Evolutionary conservation across 2,113 vertebrate species (phyloP).

Genomic region (Mormoops blainvillei): DNA sequence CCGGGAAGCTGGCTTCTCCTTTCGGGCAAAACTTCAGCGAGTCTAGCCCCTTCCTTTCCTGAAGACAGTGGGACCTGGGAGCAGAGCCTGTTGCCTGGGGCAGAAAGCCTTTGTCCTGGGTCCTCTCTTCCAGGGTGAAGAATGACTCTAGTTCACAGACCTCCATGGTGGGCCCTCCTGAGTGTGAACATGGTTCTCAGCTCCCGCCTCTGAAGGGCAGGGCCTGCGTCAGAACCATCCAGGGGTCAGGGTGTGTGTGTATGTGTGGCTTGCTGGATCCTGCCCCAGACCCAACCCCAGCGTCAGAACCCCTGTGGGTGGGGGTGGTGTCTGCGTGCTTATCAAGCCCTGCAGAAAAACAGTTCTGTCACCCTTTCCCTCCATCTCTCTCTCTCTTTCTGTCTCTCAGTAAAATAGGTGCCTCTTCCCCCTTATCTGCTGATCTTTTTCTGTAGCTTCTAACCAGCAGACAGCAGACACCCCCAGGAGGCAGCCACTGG

Average conservation of each 20-base stretch:
- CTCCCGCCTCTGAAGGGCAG: neutral
- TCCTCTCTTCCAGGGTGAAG: neutral
- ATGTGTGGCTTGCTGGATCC: neutral
- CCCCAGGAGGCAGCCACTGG: accelerated
- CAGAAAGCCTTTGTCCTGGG: no score
- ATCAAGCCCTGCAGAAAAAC: neutral
- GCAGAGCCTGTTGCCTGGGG: neutral
- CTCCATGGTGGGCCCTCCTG: neutral
- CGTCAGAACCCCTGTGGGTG: neutral
- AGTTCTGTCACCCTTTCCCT: neutral
- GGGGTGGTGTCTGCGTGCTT: neutral
- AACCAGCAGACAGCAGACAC: no score
- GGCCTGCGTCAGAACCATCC: neutral
- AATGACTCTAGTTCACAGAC: neutral
- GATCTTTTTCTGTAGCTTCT: neutral
- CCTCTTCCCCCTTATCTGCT: no score
- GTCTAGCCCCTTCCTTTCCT: neutral
- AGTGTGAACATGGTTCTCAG: neutral
- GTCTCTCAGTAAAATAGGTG: neutral
- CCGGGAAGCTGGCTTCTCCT: neutral
- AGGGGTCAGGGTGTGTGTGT: no score
- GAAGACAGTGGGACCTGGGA: no score
- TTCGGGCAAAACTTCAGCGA: neutral
- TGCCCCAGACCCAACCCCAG: neutral
- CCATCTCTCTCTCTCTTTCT: neutral